Evolutionary conservation across 2,113 vertebrate genomes (phyloP).

Genomic region (Peromyscus californicus): DNA sequence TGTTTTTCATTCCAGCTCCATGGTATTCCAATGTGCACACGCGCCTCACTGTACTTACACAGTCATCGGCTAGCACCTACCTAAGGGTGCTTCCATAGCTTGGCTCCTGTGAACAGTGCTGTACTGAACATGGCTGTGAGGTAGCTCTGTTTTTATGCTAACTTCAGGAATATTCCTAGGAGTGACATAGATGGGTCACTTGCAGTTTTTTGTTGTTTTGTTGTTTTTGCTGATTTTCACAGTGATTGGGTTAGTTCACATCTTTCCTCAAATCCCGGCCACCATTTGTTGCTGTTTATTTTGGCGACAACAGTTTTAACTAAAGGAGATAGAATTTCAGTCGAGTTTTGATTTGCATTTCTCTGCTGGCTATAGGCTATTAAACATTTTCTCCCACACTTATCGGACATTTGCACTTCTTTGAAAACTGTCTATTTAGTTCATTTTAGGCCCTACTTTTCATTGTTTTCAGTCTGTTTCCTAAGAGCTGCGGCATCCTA

Average conservation of each 20-base stretch:
- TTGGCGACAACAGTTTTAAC: neutral
- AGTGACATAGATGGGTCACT: neutral
- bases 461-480: constrained; percentile 54
- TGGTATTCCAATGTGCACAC: neutral
- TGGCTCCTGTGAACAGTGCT: neutral
- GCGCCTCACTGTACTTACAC: neutral
- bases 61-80: neutral
- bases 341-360: neutral
- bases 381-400: neutral
- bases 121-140: neutral
- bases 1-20: neutral
- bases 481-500: constrained; percentile 32
- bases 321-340: neutral
- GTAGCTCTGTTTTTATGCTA: neutral
- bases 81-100: neutral
- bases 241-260: neutral
- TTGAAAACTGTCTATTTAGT: neutral
- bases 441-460: neutral
- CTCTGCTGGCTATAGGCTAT: neutral
- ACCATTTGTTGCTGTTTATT: neutral
- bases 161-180: neutral
- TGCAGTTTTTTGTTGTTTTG: neutral
- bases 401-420: neutral
- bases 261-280: neutral
- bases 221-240: neutral